phyloP scores from a whole-genome alignment of 2,888 invertebrate species.

The Acanthosepion lycidas region DNA sequence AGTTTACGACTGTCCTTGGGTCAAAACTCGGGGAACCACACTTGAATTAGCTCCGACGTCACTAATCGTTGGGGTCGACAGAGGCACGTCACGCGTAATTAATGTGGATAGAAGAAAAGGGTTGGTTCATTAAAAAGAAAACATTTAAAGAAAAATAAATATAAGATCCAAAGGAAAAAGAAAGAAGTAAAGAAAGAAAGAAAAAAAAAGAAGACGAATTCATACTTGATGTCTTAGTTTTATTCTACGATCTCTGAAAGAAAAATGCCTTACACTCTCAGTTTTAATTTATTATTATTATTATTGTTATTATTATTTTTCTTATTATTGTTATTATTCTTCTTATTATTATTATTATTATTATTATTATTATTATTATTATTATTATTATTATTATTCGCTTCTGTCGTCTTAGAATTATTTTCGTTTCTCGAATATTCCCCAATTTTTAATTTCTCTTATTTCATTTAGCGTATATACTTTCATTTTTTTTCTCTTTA shows the following conservation, averaged over 20 bases:
- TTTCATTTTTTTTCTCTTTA: not conserved
- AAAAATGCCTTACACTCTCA: not conserved
- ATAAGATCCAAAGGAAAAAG: not conserved
- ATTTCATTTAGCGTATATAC: not conserved
- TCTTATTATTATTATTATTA: too few relatives aligned
- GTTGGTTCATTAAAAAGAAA: not conserved
- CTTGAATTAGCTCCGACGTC: not conserved
- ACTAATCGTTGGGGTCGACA: constrained; percentile 1
- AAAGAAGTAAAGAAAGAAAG: not conserved
- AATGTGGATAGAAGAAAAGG: not conserved
- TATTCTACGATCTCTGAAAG: not conserved
- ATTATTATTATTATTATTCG: not conserved
- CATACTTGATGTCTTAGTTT: not conserved
- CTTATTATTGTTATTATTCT: too few relatives aligned
- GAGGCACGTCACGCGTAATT: constrained; percentile 14
- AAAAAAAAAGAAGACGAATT: not conserved
- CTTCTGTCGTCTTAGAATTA: not conserved
- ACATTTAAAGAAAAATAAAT: not conserved
- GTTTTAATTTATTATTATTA: not conserved
- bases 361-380: not conserved
- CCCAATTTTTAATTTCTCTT: not conserved
- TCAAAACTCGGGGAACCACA: constrained; percentile 33
- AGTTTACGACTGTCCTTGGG: constrained; percentile 17
- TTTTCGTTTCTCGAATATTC: not conserved
- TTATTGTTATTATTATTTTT: too few relatives aligned